These are phyloP conservation scores for Paguma larvata DNA, from an alignment of 2,797 vertebrate genomes.

Conservation along the genomic window DNA sequence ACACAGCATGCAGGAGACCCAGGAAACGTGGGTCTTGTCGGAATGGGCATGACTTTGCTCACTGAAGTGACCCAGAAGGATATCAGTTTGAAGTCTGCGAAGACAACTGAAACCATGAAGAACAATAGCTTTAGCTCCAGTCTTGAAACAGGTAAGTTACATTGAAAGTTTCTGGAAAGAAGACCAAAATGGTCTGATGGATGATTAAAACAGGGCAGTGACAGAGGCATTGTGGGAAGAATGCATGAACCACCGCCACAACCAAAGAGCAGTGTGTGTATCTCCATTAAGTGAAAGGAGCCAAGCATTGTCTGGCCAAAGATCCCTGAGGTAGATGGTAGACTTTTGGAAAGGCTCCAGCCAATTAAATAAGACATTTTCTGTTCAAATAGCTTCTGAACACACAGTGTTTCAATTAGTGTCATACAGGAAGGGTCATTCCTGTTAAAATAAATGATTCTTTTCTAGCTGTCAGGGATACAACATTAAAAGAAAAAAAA, in stretches of 20 bases:
- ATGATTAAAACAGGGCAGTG: background rate
- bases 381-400: constrained; percentile 54
- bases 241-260: background rate
- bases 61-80: background rate
- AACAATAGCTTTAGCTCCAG: background rate
- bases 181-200: background rate
- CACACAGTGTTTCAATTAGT: constrained; percentile 59
- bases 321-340: background rate
- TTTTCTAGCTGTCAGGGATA: background rate
- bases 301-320: background rate
- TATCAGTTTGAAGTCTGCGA: background rate
- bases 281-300: background rate
- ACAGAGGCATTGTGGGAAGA: background rate
- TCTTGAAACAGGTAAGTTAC: background rate
- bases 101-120: background rate
- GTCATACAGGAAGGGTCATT: background rate
- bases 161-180: constrained; percentile 30
- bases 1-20: background rate
- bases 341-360: constrained; percentile 47
- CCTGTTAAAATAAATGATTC: constrained; percentile 29
- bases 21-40: background rate
- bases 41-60: background rate
- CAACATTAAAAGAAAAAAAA: background rate
- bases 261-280: background rate
- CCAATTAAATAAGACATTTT: constrained; percentile 64